Percentiles rank a stretch among this genome's conserved stretches.
These are phyloP conservation scores for Oncorhynchus masou DNA, from an alignment of 2,113 vertebrate genomes.

Conservation along the genomic window DNA sequence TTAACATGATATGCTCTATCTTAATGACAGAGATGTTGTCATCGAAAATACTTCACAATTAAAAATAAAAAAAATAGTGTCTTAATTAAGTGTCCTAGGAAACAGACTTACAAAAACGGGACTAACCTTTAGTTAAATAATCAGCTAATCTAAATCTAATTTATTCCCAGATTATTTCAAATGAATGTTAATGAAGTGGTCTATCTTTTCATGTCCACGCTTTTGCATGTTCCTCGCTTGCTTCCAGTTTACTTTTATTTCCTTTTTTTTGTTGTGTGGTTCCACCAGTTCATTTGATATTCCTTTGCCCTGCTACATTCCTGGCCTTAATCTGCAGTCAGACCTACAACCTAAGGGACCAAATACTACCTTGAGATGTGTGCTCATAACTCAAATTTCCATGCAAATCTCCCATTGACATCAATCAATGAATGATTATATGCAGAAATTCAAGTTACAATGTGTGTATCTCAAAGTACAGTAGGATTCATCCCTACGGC, in stretches of 20 bases:
- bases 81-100: too few relatives aligned
- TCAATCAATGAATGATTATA: slow-evolving; percentile 9
- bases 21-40: neutral
- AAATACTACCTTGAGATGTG: slow-evolving; percentile 20
- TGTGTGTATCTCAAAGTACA: slow-evolving; percentile 8
- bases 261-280: slow-evolving; percentile 14
- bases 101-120: too few relatives aligned
- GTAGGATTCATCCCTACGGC: slow-evolving; percentile 23
- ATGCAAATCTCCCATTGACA: neutral
- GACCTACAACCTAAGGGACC: slow-evolving; percentile 54
- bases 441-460: neutral
- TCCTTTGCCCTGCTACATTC: slow-evolving; percentile 52
- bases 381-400: slow-evolving; percentile 3
- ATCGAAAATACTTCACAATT: neutral
- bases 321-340: slow-evolving; percentile 73
- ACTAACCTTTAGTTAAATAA: too few relatives aligned
- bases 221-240: slow-evolving; percentile 23
- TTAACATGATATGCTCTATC: neutral
- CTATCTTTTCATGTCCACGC: neutral
- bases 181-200: too few relatives aligned
- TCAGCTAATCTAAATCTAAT: too few relatives aligned
- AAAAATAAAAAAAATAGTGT: too few relatives aligned
- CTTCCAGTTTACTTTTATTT: slow-evolving; percentile 20
- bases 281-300: slow-evolving; percentile 22
- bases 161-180: too few relatives aligned